Evolutionary conservation across 2,797 vertebrate genomes (phyloP), one percentile per base, ranked within the genome.

Genomic region (Phrynocephalus guinanensis): DNA sequence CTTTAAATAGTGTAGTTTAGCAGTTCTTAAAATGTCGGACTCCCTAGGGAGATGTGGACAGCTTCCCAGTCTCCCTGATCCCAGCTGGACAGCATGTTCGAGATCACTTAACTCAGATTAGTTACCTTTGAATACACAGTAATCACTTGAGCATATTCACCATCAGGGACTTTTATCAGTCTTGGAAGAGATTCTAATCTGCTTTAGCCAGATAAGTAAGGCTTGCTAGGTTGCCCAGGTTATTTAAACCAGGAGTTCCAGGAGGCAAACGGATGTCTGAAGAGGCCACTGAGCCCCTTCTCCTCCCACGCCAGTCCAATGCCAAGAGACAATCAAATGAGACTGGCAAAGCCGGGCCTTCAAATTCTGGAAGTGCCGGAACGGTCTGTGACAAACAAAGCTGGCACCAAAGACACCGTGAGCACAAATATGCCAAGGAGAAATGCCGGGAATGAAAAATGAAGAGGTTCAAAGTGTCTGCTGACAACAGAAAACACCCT

Each of bases 401-500:
- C 30, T 38, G 50, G 5, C 30, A 80, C 48, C 50, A 75, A 33
- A 52, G 44, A 6, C 6, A 67, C 70, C 1, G 3, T 67, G 75
- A 75, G 56, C 71, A 67, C 28, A 76, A 73, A 67, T 6, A 24
- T 52, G n/a, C 52, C 28, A 30, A 76, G 38, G 44, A 71, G 33
- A 33, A 28, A 76, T n/a, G 18, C 20, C n/a, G 63, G 44, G 78
- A 20, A 68, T 66, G 18, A 77, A 44, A 76, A 75, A 82, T 2
- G 48, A 73, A 70, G 66, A 67, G 26, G 84, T 85, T 85, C 63
- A 76, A 81, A 85, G 72, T 44, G 6, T 76, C 38, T n/a, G 76
- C 50, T 68, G 63, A 33, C n/a, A 77, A 30, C 33, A 77, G 80
- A 87, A 77, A 83, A 60, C 63, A 50, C 8, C 24, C 6, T 5